A percentile compares a stretch with the other conserved stretches of the same genome.
Conservation (phyloP, 2,888 invertebrate genomes). For the Pedicia rivosa region DNA sequence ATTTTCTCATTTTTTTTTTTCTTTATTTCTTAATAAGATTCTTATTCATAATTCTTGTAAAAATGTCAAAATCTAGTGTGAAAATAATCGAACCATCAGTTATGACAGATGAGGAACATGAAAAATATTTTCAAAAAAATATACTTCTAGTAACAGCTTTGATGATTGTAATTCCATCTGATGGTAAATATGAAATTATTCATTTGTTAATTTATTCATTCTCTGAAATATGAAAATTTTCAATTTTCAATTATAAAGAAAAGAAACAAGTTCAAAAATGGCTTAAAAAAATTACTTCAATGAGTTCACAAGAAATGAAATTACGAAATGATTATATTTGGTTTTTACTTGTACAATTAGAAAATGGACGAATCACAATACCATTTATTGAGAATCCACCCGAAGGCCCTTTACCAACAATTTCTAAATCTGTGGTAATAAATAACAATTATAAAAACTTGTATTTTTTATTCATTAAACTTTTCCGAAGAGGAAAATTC, state of each 20-base stretch:
- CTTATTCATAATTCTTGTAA: no score
- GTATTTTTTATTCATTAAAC: background rate
- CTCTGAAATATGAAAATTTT: background rate
- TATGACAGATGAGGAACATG: conserved; percentile 5
- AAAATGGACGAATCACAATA: conserved; percentile 10
- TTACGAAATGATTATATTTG: conserved; percentile 12
- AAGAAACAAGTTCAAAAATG: conserved; percentile 7
- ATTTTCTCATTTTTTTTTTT: no score
- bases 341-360: conserved; percentile 12
- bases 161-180: conserved; percentile 7
- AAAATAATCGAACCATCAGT: no score
- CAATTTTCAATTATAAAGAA: conserved; percentile 5
- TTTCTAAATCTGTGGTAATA: conserved; percentile 6
- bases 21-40: no score
- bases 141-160: conserved; percentile 7
- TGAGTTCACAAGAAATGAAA: conserved; percentile 7
- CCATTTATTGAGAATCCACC: conserved; percentile 11
- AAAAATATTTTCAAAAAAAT: conserved; percentile 9
- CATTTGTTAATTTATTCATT: background rate
- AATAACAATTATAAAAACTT: background rate
- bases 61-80: no score
- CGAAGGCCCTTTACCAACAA: conserved; percentile 4
- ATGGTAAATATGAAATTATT: conserved; percentile 4
- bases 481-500: no score
- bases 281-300: conserved; percentile 8